A percentile compares a stretch with the other conserved stretches of the same genome.
phyloP scores from a whole-genome alignment of 2,888 invertebrate species.

The Gnatocerus cornutus region DNA sequence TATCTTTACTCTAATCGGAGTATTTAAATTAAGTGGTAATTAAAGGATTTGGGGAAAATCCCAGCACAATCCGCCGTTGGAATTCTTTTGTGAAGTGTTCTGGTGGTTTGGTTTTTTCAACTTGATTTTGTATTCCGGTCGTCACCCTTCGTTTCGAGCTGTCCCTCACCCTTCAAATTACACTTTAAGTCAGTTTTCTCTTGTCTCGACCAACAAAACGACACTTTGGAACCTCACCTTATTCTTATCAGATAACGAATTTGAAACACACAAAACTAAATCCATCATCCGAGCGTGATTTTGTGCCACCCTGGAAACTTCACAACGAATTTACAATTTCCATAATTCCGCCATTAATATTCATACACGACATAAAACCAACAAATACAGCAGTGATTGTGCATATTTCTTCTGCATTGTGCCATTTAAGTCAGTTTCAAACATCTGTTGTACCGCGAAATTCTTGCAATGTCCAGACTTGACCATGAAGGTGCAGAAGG shows the following conservation, averaged over 20 bases:
- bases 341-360: conserved; percentile 13
- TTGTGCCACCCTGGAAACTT: conserved; percentile 4
- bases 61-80: not conserved
- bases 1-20: too few relatives aligned
- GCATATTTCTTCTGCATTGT: conserved; percentile 8
- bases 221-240: not conserved
- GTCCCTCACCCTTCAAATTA: conserved; percentile 6
- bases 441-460: not conserved
- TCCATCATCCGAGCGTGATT: too few relatives aligned
- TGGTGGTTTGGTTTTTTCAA: not conserved
- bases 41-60: too few relatives aligned
- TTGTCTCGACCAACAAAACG: not conserved
- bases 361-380: conserved; percentile 10
- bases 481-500: not conserved
- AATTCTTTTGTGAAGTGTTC: not conserved
- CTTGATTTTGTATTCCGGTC: conserved; percentile 5
- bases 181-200: conserved; percentile 6
- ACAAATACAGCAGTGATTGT: conserved; percentile 2
- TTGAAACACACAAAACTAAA: not conserved
- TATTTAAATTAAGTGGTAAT: too few relatives aligned
- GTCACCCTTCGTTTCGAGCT: not conserved
- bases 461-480: not conserved
- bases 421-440: not conserved
- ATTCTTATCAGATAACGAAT: not conserved
- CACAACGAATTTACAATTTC: not conserved